Evolutionary conservation across 2,113 vertebrate genomes (phyloP), one percentile per base, ranked within the genome.

Genomic region (Sminthopsis crassicaudata): DNA sequence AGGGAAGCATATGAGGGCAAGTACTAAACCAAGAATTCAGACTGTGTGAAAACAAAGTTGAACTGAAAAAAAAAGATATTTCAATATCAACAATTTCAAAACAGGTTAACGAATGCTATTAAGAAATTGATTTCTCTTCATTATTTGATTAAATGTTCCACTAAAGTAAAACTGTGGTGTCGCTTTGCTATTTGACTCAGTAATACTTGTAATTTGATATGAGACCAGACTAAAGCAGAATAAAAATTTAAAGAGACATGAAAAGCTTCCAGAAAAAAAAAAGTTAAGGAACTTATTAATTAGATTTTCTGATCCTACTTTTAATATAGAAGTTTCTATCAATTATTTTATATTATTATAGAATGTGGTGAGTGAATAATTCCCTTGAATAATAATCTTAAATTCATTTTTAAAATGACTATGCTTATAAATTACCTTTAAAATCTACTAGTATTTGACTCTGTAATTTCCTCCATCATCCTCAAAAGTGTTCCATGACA

Each of bases 1-100:
- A 95, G 60, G 95, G 26, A 96, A 94, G 25, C 92, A 96, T 94
- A 94, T 91, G 93, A 98, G 94, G 95, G 95, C 53, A 48, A 10
- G 91, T 90, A 91, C 11, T 10, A 2, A 30, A 94, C 46, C 89
- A 89, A 95, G 84, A 97, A 95, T 91, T 24, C 30, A 94, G 92
- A 91, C 0, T 0, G 0, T 46, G 0, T 0, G 27, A 53, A 94
- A 90, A 10, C 25, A 12, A 53, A 93, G 19, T 26, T 94, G 93
- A 92, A 95, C 2, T 76, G 14, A 36, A 67, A 67, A 42, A 54
- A 55, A 26, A 55, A 55, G 36, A 4, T 76, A 76, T 76, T 36
- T n/a, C 36, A 67, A 14, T 67, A 67, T 67, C 11, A 67, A 11
- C 30, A 76, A 16, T 76, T 7, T 76, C 60, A 76, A 76, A n/a